Percentiles rank a stretch among this genome's conserved stretches.
phyloP scores from a whole-genome alignment of 1,140 invertebrate species.

The Panagrolaimus sp. region DNA sequence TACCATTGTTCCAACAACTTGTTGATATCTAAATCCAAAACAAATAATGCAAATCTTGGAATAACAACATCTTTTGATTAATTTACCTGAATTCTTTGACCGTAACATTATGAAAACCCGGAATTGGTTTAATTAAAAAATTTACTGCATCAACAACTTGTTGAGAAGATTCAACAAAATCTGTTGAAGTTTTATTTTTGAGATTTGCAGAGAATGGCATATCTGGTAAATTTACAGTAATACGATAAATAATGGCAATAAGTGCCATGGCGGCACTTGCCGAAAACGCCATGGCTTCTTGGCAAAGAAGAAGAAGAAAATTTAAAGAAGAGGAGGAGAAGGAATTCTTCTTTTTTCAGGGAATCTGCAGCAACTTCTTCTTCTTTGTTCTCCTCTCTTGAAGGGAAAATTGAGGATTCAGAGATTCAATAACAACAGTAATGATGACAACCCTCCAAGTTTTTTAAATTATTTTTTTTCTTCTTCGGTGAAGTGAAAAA shows the following conservation, averaged over 20 bases:
- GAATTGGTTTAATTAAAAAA: neutral
- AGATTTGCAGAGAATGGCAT: conserved; percentile 34
- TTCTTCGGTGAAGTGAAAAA: no score
- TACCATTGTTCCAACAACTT: conserved; percentile 38
- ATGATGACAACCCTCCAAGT: no score
- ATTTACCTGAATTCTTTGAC: conserved; percentile 26
- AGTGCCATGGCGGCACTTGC: conserved; percentile 1
- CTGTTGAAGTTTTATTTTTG: neutral
- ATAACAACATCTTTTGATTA: no score
- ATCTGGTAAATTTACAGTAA: conserved; percentile 37
- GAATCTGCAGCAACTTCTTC: no score
- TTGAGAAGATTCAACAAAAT: conserved; percentile 21
- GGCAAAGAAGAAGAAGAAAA: no score
- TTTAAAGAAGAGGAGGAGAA: no score
- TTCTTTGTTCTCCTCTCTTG: no score
- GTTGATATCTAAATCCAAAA: conserved; percentile 29
- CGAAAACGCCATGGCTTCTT: neutral
- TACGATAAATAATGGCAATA: conserved; percentile 24
- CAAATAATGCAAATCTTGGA: no score
- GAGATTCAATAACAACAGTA: no score
- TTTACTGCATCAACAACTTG: conserved; percentile 23
- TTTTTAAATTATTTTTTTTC: no score
- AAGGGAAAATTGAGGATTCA: no score
- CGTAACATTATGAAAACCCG: conserved; percentile 26
- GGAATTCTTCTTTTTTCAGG: no score